These are phyloP conservation scores for Eubasilissa regina DNA, from an alignment of 1,140 invertebrate genomes.

Conservation along the genomic window DNA sequence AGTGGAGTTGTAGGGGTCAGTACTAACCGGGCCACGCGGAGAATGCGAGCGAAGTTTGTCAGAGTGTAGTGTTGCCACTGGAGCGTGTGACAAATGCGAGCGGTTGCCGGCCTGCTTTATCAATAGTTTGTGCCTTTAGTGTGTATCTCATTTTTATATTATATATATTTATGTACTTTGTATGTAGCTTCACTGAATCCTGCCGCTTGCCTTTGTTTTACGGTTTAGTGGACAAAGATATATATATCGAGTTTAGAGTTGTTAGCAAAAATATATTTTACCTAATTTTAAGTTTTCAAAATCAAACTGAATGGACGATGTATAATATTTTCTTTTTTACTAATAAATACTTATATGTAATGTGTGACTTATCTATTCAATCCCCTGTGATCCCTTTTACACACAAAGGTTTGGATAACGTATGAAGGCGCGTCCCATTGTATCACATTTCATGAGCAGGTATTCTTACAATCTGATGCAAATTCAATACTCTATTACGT, in stretches of 20 bases:
- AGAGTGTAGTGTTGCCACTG: constrained; percentile 39
- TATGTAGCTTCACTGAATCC: constrained; percentile 53
- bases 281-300: constrained; percentile 73
- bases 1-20: too few species aligned
- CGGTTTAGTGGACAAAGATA: constrained; percentile 58
- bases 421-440: too few species aligned
- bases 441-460: too few species aligned
- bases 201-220: constrained; percentile 61
- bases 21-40: neutral
- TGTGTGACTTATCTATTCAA: constrained; percentile 23
- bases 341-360: constrained; percentile 69
- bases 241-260: constrained; percentile 55
- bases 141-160: constrained; percentile 55
- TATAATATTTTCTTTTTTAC: constrained; percentile 73
- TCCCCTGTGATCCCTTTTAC: neutral
- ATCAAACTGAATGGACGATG: constrained; percentile 74
- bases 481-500: too few species aligned
- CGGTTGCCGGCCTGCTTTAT: constrained; percentile 57
- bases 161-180: constrained; percentile 56
- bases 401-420: too few species aligned
- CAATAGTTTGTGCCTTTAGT: constrained; percentile 59
- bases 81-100: constrained; percentile 54
- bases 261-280: constrained; percentile 70
- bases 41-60: neutral
- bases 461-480: too few species aligned